A percentile compares a stretch with the other conserved stretches of the same genome.
These are phyloP conservation scores for Drosophila borborema DNA, from an alignment of 2,888 invertebrate species.

Conservation along the genomic window DNA sequence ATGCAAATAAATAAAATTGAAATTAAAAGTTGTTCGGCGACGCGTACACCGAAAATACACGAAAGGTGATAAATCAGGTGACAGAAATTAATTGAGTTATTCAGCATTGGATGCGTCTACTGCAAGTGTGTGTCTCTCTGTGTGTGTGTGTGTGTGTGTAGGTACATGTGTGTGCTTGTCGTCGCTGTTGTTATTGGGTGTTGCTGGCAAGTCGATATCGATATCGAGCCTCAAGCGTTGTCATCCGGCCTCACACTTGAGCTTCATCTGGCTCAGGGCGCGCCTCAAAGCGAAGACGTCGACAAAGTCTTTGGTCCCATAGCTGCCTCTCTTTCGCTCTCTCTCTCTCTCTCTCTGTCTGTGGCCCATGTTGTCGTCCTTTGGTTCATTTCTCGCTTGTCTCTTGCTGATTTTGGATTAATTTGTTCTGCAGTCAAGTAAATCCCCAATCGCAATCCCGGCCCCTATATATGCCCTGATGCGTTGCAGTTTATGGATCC, in stretches of 20 bases:
- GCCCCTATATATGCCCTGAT: conserved; percentile 45
- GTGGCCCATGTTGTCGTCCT: conserved; percentile 43
- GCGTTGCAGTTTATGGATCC: conserved; percentile 50
- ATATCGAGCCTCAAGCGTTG: conserved; percentile 66
- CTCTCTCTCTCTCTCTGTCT: neutral
- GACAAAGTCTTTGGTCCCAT: conserved; percentile 37
- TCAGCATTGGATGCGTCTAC: conserved; percentile 70
- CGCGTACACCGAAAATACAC: conserved; percentile 77
- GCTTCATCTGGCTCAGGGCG: conserved; percentile 61
- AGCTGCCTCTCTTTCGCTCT: neutral
- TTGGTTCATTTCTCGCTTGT: conserved; percentile 65
- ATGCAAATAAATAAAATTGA: conserved; percentile 78
- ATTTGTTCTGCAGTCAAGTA: conserved; percentile 80
- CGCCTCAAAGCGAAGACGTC: conserved; percentile 57
- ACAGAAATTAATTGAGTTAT: conserved; percentile 86
- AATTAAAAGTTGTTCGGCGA: conserved; percentile 80
- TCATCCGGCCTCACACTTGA: conserved; percentile 68
- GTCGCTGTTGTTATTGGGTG: conserved; percentile 78
- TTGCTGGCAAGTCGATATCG: conserved; percentile 61
- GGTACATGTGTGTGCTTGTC: conserved; percentile 66
- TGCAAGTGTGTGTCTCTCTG: conserved; percentile 18
- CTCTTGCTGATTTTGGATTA: conserved; percentile 83
- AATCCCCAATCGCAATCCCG: conserved; percentile 68
- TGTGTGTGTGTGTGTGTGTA: conserved; percentile 34
- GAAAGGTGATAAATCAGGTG: conserved; percentile 85